Evolutionary conservation across 2,113 vertebrate genomes (phyloP), one percentile per base, ranked within the genome.

Genomic region (Hypomesus transpacificus): DNA sequence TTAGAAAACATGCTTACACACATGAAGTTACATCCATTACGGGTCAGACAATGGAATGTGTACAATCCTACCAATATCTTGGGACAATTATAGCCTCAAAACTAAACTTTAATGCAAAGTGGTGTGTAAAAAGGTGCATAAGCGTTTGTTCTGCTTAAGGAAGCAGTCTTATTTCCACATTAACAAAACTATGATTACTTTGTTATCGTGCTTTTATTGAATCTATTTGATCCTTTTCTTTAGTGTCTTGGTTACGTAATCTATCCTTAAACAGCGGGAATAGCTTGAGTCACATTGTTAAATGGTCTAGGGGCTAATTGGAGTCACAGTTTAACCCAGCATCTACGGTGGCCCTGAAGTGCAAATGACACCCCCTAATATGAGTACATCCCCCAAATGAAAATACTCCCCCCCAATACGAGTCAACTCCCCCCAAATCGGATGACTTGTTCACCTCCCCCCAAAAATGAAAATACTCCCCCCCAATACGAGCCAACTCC

Each of bases 11-110:
- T 52, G 51, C 51, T 16, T 2, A 57, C 17, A 20, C 9, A 34
- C 70, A 54, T n/a, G 24, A 54, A n/a, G 21, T 11, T 14, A 64
- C 60, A 26, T 13, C 17, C 24, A 64, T 34, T 34, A 64, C 28
- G 60, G 60, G 70, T 26, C 60, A 64, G 50, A 31, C 60, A 24
- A 21, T 71, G 57, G 31, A 71, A 62, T 51, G 57, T 61, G 46
- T 63, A n/a, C 20, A 71, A 22, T 39, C 11, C 7, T 64, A 63
- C 22, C 6, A 64, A 24, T 31, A 64, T 52, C 51, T 52, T 52
- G 51, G 51, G 51, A 52, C 51, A 13, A 52, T 52, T 52, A 52
- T 52, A 9, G 3, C 24, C 24, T 26, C 24, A 26, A 26, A 26
- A 26, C 24, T 26, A 26, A 26, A 52, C 16, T 52, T 13, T 1